Evolutionary conservation across 1,140 invertebrate genomes (phyloP), one percentile per base, ranked within the genome.

Genomic region (Palaemon carinicauda): DNA sequence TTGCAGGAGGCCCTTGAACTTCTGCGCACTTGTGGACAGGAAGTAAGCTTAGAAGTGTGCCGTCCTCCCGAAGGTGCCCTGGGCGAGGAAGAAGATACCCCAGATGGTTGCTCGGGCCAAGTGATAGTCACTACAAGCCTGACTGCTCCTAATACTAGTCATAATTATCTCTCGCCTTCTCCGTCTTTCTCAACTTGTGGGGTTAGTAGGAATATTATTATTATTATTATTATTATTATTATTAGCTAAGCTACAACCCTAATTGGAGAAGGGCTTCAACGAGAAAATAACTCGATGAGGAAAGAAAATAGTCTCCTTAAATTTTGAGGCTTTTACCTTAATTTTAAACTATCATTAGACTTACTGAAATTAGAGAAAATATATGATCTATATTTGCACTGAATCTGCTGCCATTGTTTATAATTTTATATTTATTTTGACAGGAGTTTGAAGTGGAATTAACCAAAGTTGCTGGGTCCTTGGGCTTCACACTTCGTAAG

Each of bases 361-460:
- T 41, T 41, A 9, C 12, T 41, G 41, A 5, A 41, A 41, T 7
- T 1, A 9, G 7, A 9, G 12, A 10, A 19, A 69, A 24, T 3
- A 2, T 15, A 5, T 24, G 3, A 51, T 77, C 4, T 51, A 9
- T 15, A 24, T 10, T 15, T 53, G 74, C 5, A 77, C 4, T n/a
- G 33, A 12, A 24, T 15, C 10, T 33, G 74, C 31, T 77, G 21
- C 74, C 31, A 17, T 0, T 27, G 12, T 21, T 77, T 24, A n/a
- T 75, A n/a, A n/a, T 12, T 75, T 75, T 12, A 21, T 27, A 17
- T 21, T 60, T 69, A 4, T 31, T 1, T 31, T 69, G 5, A 24
- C 92, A 97, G 96, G 95, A 96, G 92, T 96, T 97, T 91, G 95
- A 96, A 91, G 95, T 97, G 87, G 94, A 94, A 31, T 94, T 97